Percentiles rank a stretch among this genome's conserved stretches.
phyloP scores from a whole-genome alignment of 2,888 invertebrate genomes.

The Saturnia pavonia region DNA sequence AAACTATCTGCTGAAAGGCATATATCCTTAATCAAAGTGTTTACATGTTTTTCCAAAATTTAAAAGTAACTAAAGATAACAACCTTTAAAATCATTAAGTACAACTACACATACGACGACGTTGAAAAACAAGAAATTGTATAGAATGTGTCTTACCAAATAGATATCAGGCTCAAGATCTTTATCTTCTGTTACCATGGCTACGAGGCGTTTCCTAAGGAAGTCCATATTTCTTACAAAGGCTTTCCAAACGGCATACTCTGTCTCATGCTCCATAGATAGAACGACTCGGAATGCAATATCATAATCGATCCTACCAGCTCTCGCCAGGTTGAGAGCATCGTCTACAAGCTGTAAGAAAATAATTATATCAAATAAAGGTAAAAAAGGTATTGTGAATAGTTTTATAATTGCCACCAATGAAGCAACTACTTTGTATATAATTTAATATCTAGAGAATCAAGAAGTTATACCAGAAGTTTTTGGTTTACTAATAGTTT shows the following conservation, averaged over 20 bases:
- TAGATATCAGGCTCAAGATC: conserved; percentile 67
- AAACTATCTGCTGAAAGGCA: no score
- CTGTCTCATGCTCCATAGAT: conserved; percentile 86
- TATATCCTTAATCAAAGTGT: background rate
- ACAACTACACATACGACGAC: background rate
- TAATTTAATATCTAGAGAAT: background rate
- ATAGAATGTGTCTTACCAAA: conserved; percentile 45
- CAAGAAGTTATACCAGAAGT: background rate
- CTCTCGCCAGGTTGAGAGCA: conserved; percentile 85
- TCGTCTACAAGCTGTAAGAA: conserved; percentile 87
- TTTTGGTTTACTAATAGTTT: no score
- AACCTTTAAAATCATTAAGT: background rate
- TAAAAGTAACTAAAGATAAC: background rate
- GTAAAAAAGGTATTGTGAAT: background rate
- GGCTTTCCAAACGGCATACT: conserved; percentile 88
- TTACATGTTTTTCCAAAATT: no score
- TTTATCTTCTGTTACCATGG: conserved; percentile 48
- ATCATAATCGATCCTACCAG: conserved; percentile 83
- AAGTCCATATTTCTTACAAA: conserved; percentile 73
- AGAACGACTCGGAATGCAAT: conserved; percentile 85
- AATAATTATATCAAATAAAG: background rate
- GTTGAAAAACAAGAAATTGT: no score
- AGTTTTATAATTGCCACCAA: no score
- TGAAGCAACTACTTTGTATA: no score
- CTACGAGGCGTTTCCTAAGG: conserved; percentile 56